Evolutionary conservation across 2,888 invertebrate species (phyloP).

Genomic region (Ophion slaviceki): DNA sequence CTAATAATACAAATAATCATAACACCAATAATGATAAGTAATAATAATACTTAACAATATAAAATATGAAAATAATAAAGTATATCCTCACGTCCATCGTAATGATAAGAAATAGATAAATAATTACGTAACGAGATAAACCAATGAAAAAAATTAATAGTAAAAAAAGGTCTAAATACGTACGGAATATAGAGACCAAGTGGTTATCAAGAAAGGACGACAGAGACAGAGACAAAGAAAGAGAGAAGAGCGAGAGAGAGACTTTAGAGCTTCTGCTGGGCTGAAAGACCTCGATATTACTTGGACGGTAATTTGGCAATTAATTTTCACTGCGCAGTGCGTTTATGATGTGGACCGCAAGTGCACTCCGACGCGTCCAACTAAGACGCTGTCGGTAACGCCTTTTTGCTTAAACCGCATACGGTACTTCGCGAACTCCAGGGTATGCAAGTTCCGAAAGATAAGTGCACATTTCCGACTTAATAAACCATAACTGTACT

Average conservation of each 20-base stretch:
- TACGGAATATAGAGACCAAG: no score
- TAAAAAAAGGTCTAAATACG: no score
- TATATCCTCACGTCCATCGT: no score
- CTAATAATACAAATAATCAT: no score
- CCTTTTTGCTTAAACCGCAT: conserved; percentile 41
- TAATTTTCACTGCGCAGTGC: conserved; percentile 64
- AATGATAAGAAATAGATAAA: no score
- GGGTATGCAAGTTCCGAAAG: conserved; percentile 25
- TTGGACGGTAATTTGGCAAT: conserved; percentile 64
- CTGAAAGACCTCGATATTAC: conserved; percentile 53
- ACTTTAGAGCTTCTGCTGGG: conserved; percentile 36
- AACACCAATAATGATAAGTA: no score
- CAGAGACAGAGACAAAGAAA: neutral
- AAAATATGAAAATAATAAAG: no score
- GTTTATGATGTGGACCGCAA: conserved; percentile 59
- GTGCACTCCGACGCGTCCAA: conserved; percentile 60
- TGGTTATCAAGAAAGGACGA: neutral
- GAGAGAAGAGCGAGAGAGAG: conserved; percentile 17
- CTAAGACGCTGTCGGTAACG: conserved; percentile 47
- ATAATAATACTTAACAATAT: no score
- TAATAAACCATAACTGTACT: no score
- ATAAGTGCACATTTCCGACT: neutral
- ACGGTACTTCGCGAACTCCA: conserved; percentile 12
- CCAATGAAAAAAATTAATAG: no score
- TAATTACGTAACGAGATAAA: no score